Evolutionary conservation across 2,797 vertebrate species (phyloP).

Genomic region (Anguilla pacifica): DNA sequence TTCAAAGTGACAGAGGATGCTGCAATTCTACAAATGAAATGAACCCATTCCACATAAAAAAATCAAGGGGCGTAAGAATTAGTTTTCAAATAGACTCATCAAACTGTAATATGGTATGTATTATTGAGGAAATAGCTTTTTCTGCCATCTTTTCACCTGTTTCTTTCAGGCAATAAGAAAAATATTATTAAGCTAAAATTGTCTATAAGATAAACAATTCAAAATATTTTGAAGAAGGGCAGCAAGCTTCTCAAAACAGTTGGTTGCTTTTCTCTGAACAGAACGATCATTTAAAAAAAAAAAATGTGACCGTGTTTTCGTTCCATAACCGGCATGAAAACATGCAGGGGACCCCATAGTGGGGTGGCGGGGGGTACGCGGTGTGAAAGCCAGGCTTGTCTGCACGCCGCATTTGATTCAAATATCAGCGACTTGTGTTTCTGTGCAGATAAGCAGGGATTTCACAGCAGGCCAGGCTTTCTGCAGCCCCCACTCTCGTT

Average conservation of each 20-base stretch:
- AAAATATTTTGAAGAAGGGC: not conserved
- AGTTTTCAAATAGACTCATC: not conserved
- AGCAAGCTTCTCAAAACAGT: not conserved
- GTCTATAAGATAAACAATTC: not conserved
- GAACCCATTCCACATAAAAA: not conserved
- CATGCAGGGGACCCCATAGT: not conserved
- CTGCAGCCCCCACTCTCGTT: not conserved
- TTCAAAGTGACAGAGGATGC: not conserved
- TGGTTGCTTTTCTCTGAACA: not conserved
- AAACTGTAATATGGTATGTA: not conserved
- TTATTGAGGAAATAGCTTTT: not conserved
- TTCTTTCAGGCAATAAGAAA: not conserved
- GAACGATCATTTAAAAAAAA: not conserved
- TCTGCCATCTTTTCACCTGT: not conserved
- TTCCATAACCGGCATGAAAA: not conserved
- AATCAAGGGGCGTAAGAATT: not conserved
- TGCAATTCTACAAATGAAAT: not conserved
- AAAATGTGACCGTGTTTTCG: not conserved
- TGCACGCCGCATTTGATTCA: slow-evolving; percentile 2
- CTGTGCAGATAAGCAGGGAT: slow-evolving; percentile 15
- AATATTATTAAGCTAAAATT: not conserved
- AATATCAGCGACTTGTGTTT: slow-evolving; percentile 22
- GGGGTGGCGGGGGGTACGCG: not conserved
- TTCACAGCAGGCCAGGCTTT: slow-evolving; percentile 16
- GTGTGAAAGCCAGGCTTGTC: not conserved